Evolutionary conservation across 2,888 invertebrate species (phyloP).

Genomic region (Sisyra nigra): DNA sequence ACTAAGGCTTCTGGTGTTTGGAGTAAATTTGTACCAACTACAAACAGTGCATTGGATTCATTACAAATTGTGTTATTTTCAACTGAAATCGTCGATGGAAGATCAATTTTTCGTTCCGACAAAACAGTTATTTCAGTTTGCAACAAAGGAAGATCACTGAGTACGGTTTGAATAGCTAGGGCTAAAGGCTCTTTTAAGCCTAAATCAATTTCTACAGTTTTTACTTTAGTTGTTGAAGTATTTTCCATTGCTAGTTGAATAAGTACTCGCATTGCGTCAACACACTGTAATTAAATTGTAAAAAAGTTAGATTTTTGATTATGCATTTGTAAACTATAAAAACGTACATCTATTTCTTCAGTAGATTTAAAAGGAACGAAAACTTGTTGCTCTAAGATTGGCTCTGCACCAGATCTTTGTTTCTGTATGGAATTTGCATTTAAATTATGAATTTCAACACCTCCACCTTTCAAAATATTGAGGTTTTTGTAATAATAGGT

Average conservation of each 20-base stretch:
- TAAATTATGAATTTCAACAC: constrained; percentile 61
- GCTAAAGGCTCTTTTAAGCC: constrained; percentile 31
- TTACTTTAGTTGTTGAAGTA: constrained; percentile 40
- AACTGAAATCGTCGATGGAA: constrained; percentile 34
- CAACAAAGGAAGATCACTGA: constrained; percentile 51
- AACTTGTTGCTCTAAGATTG: constrained; percentile 58
- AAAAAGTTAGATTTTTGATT: no score
- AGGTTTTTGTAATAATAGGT: constrained; percentile 28
- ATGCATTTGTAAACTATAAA: no score
- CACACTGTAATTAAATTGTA: not conserved
- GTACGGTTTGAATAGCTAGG: constrained; percentile 35
- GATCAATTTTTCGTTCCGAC: constrained; percentile 30
- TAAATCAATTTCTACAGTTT: constrained; percentile 24
- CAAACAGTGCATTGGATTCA: constrained; percentile 17
- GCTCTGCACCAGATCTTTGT: constrained; percentile 48
- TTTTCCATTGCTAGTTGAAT: constrained; percentile 64
- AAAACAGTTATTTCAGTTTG: constrained; percentile 47
- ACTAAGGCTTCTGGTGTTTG: constrained; percentile 30
- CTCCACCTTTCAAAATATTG: constrained; percentile 40
- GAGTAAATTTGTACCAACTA: constrained; percentile 26
- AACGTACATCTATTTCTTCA: constrained; percentile 12
- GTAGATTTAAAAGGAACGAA: constrained; percentile 44
- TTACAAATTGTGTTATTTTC: constrained; percentile 40
- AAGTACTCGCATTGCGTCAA: constrained; percentile 33
- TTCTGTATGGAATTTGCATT: constrained; percentile 59